Evolutionary conservation across 2,888 invertebrate genomes (phyloP).

Genomic region (Conomelus anceps): DNA sequence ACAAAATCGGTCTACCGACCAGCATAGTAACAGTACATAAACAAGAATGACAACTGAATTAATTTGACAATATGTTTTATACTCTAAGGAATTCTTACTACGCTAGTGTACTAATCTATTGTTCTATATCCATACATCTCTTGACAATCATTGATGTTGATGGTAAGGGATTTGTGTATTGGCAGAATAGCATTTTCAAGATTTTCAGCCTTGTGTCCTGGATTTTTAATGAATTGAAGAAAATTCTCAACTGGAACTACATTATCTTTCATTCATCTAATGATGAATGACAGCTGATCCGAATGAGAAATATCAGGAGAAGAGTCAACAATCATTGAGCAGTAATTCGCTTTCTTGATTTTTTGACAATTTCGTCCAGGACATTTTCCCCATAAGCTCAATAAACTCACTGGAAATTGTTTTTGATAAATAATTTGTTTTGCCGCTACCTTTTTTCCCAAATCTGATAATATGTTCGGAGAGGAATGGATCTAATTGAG

Average conservation of each 20-base stretch:
- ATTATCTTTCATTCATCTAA: conserved; percentile 20
- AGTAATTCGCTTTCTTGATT: conserved; percentile 14
- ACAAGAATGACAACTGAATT: too few relatives aligned
- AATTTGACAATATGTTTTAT: too few relatives aligned
- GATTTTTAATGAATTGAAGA: conserved; percentile 27
- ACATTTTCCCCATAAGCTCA: conserved; percentile 15
- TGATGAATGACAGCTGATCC: conserved; percentile 25
- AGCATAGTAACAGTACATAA: too few relatives aligned
- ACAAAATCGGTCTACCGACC: too few relatives aligned
- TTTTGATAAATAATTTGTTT: conserved; percentile 7
- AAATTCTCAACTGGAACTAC: conserved; percentile 25
- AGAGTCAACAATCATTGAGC: conserved; percentile 21
- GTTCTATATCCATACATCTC: too few relatives aligned
- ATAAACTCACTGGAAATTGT: conserved; percentile 14
- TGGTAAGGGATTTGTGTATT: conserved; percentile 19
- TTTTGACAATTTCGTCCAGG: conserved; percentile 3
- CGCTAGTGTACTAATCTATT: too few relatives aligned
- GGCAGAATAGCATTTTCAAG: conserved; percentile 23
- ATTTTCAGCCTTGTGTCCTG: conserved; percentile 31
- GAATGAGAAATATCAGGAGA: conserved; percentile 25
- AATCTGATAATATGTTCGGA: conserved; percentile 8
- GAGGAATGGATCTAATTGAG: conserved; percentile 15
- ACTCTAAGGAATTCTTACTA: too few relatives aligned
- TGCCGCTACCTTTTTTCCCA: conserved; percentile 9
- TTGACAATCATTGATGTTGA: conserved; percentile 33